Evolutionary conservation across 2,888 invertebrate species (phyloP), one percentile per base, ranked within the genome.

Genomic region (Pyrochroa serraticornis): DNA sequence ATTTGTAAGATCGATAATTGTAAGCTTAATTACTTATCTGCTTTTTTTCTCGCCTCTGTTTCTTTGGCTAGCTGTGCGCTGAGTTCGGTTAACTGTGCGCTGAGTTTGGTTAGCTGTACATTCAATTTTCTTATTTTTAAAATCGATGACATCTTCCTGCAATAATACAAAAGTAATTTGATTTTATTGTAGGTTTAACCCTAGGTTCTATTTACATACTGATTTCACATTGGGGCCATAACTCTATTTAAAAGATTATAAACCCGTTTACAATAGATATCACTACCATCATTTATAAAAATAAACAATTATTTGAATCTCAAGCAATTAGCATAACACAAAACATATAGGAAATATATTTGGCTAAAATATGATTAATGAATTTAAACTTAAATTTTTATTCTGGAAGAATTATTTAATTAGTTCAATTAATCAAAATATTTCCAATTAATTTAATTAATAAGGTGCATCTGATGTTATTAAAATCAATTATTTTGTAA

Each of bases 301-400:
- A 8, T 34, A 50, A 9, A 50, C 49, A 12, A 50, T 50, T 50
- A n/a, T 48, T 50, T 50, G 14, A 50, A 50, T 50, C 41, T 50
- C 49, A 41, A 50, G 9, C 49, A 46, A 49, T 41, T 49, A 49
- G 41, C 49, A 41, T 49, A 49, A 49, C 41, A 12, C 41, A 49
- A 49, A 31, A 41, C 49, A 41, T 49, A 49, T 49, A 49, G 49
- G 49, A 49, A 14, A 14, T 49, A 49, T 13, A 49, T 49, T 14
- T 30, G 49, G 49, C 32, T 49, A 30, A 14, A 30, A 49, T 31
- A 49, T 33, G 41, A 49, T 49, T 49, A 49, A 49, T 49, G 38
- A 49, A 49, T 49, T 42, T 50, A 41, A 50, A 37, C 42, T 50
- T 50, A 50, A 50, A 41, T 50, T 37, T 50, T 50, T 50, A 50